Base-by-base conservation (phyloP, 1,140 invertebrate genomes). In the Galleria mellonella region DNA sequence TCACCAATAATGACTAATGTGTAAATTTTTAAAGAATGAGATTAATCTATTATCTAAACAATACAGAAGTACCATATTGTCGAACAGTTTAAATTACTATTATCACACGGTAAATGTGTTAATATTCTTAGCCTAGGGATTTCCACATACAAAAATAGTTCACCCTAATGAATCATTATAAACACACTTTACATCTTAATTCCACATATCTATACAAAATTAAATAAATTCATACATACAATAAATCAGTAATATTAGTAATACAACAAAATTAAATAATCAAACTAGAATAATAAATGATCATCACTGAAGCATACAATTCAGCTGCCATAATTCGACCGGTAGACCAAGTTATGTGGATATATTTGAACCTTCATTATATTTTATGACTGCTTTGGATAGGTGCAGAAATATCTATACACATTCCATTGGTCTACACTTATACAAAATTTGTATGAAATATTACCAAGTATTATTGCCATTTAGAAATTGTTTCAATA, bases 101-200 rank as follows among this genome's bases (percentile, higher is more conserved):
- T 63, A 65, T 60, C 61, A 67, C 70, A 68, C 60, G 50, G 49
- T 78, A 74, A 77, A 77, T 75, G 72, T 62, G 47, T 67, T 62
- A 55, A 68, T 66, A 68, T 64, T 52, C 62, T 70, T 79, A 79
- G 53, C 55, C 68, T 77, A 68, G 54, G 57, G 66, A 62, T 62
- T 65, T 72, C n/a, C 63, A 81, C 63, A 81, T 83, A 83, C 62
- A 83, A 83, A 83, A 83, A 83, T 83, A 83, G 77, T 79, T 68
- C 62, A 62, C 64, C 64, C 68, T 72, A 76, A 64, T 60, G 62
- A 75, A 70, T 67, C 62, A 70, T 69, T 78, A 74, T 70, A 70
- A 23, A 70, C 72, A 73, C 68, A 74, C 66, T 67, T 37, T 5
- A 38, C 11, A 30, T 14, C 29, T 30, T 41, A 5, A 10, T 30